Evolutionary conservation across 2,113 vertebrate genomes (phyloP), one percentile per base, ranked within the genome.

Genomic region (Phaethon lepturus): DNA sequence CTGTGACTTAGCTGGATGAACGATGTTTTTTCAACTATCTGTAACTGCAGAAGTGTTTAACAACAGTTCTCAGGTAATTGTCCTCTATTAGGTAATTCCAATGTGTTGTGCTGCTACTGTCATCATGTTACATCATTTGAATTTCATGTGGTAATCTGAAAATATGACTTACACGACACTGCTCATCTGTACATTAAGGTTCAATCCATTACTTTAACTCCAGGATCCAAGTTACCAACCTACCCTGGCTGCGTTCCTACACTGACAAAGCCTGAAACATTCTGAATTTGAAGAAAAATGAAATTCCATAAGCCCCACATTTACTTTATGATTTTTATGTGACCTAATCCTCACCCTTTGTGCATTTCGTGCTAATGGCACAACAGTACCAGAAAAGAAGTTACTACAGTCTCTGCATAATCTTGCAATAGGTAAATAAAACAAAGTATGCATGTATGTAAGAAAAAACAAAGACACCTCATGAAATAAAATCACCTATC

Each of bases 81-180:
- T 69, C n/a, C 29, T 78, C 64, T 64, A 49, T 90, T 82, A 79
- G 18, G 50, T 74, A 88, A 92, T 63, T 71, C 68, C 35, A 75
- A 2, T 25, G 60, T 10, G 19, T 71, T 90, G 78, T 86, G 38
- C 67, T 83, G 63, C 78, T 64, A 44, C 91, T 93, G 77, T 88
- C 86, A 87, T 92, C 13, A 8, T 2, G 29, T 81, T 91, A 89
- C 94, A 73, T 89, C 56, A 94, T 79, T 64, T 94, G 56, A 87
- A 93, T 97, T 95, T 78, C 68, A 89, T 17, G 64, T 25, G 20
- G 42, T 59, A 26, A n/a, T 91, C 73, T 75, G 73, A 95, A 95
- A 96, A 93, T 47, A 68, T 33, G 52, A 67, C 50, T 92, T 95
- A 95, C 62, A 58, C 79, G 95, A 94, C 49, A 26, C 53, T 53